Evolutionary conservation across 1,140 invertebrate genomes (phyloP).

Genomic region (Diorhabda elongata): DNA sequence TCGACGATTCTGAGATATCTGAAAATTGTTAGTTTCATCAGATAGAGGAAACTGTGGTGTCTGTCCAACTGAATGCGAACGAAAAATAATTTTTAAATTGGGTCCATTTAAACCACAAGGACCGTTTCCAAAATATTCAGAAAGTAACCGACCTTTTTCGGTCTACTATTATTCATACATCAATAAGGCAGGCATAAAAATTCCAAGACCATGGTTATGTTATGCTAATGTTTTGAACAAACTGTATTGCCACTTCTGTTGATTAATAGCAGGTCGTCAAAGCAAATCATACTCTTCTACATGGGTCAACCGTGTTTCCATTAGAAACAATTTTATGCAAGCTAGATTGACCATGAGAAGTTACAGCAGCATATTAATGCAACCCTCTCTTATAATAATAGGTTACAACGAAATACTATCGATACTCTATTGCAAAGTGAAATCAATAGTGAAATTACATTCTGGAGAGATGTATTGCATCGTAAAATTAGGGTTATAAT

Average conservation of each 20-base stretch:
- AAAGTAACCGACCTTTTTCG: constrained; percentile 35
- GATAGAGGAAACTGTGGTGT: constrained; percentile 36
- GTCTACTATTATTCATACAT: constrained; percentile 37
- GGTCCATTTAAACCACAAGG: constrained; percentile 36
- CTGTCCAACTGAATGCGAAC: constrained; percentile 33
- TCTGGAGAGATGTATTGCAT: constrained; percentile 16
- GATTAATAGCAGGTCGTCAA: constrained; percentile 41
- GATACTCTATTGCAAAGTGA: constrained; percentile 23
- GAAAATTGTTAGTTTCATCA: constrained; percentile 14
- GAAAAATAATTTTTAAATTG: constrained; percentile 40
- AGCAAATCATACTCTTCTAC: constrained; percentile 39
- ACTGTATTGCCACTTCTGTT: constrained; percentile 40
- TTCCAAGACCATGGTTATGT: constrained; percentile 29
- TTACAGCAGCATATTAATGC: constrained; percentile 38
- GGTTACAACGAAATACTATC: constrained; percentile 38
- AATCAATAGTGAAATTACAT: constrained; percentile 20
- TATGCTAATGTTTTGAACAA: constrained; percentile 40
- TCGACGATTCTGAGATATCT: constrained; percentile 7
- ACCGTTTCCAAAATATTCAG: constrained; percentile 34
- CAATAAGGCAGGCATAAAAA: constrained; percentile 39
- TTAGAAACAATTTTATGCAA: constrained; percentile 37
- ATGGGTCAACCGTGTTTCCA: constrained; percentile 39
- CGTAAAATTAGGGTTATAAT: constrained; percentile 16
- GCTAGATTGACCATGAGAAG: constrained; percentile 37
- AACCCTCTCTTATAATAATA: constrained; percentile 38